Percentiles rank a stretch among this genome's conserved stretches.
Conservation (phyloP, 2,113 vertebrate species). For the Podiceps cristatus region DNA sequence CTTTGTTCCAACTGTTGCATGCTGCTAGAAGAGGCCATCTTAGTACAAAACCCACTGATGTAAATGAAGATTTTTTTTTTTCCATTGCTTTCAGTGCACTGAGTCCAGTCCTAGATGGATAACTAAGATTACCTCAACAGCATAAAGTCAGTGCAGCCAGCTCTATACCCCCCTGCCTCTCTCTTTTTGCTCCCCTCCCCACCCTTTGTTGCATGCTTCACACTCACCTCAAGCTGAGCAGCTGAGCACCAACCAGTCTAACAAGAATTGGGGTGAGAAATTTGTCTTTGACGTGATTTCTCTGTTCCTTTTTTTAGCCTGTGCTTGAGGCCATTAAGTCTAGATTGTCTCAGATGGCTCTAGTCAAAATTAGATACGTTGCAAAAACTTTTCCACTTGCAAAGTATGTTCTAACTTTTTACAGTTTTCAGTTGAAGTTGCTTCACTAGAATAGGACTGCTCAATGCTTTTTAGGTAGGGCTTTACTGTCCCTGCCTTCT, state of each 20-base stretch:
- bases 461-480: neutral
- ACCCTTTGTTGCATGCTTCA: neutral
- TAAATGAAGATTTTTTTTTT: neutral
- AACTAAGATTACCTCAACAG: constrained; percentile 10
- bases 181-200: neutral
- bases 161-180: neutral
- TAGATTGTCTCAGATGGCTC: neutral
- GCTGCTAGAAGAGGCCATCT: neutral
- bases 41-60: neutral
- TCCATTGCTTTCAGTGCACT: constrained; percentile 3
- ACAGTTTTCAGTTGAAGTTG: neutral
- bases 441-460: neutral
- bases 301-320: neutral
- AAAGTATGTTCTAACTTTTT: neutral
- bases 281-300: neutral
- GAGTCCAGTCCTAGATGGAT: constrained; percentile 19
- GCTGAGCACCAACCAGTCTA: neutral
- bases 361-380: neutral
- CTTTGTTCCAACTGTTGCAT: neutral
- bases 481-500: neutral
- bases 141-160: constrained; percentile 31
- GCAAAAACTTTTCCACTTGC: neutral
- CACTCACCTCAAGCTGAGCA: neutral
- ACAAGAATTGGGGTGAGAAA: neutral
- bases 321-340: neutral